A percentile compares a stretch with the other conserved stretches of the same genome.
phyloP scores from a whole-genome alignment of 2,113 vertebrate genomes.

The Orcinus orca region DNA sequence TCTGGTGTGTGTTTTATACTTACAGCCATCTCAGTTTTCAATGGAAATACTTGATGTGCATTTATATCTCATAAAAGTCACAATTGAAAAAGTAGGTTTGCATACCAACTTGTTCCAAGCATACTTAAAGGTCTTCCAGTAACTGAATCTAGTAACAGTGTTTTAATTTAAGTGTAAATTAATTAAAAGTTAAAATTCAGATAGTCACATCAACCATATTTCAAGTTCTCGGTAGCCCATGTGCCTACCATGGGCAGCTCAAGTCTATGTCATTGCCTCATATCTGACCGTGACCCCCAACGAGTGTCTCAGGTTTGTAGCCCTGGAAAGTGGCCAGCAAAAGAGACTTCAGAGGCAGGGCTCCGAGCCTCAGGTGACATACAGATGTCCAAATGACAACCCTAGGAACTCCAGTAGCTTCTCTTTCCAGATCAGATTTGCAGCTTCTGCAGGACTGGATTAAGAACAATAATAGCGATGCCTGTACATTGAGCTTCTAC shows the following conservation, averaged over 20 bases:
- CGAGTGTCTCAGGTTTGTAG: not conserved
- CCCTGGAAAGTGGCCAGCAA: not conserved
- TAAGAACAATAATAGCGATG: not conserved
- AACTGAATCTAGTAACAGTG: not conserved
- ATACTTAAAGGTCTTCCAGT: not conserved
- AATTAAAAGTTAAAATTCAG: not conserved
- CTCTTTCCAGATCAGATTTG: not conserved
- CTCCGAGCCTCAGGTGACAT: not conserved
- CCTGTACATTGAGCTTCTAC: not conserved
- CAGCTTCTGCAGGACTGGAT: not conserved
- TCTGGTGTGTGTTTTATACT: not conserved
- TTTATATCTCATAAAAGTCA: not conserved
- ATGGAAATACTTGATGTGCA: not conserved
- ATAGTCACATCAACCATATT: not conserved
- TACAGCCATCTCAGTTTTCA: not conserved
- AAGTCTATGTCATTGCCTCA: not conserved
- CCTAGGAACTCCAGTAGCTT: not conserved
- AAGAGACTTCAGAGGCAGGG: not conserved
- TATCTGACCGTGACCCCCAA: not conserved
- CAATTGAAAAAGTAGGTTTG: not conserved
- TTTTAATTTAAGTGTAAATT: not conserved
- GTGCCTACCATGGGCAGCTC: not conserved
- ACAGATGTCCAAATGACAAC: not conserved
- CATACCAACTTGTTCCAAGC: not conserved
- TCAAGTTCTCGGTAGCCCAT: not conserved